Percentiles rank a stretch among this genome's conserved stretches.
These are phyloP conservation scores for Pseudachorutes palmiensis DNA, from an alignment of 1,140 invertebrate genomes.

Conservation along the genomic window DNA sequence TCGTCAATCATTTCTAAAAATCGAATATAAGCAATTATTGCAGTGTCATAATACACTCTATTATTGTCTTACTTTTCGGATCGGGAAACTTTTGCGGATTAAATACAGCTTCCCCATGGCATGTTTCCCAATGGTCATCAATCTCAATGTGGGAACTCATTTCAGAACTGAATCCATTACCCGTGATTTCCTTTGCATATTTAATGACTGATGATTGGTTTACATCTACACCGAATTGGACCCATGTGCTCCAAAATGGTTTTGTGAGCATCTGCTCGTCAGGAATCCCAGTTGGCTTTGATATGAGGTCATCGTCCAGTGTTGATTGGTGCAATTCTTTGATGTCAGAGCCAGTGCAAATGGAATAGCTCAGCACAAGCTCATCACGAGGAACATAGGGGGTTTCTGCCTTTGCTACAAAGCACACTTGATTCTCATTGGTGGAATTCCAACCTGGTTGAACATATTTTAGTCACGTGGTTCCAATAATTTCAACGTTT, in stretches of 20 bases:
- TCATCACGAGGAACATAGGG: constrained; percentile 33
- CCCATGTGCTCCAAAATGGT: constrained; percentile 91
- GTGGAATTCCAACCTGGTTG: background rate
- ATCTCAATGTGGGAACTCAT: constrained; percentile 47
- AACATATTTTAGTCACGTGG: background rate
- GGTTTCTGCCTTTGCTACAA: constrained; percentile 21
- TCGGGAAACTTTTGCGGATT: constrained; percentile 45
- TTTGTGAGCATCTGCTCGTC: constrained; percentile 61
- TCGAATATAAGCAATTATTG: background rate
- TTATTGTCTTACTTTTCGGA: constrained; percentile 39
- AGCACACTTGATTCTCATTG: constrained; percentile 15
- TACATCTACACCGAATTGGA: constrained; percentile 61
- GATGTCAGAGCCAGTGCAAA: constrained; percentile 47
- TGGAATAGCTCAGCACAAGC: constrained; percentile 28
- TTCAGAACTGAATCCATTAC: constrained; percentile 43
- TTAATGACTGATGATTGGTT: constrained; percentile 44
- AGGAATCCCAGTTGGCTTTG: constrained; percentile 55
- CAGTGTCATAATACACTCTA: background rate
- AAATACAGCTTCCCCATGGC: constrained; percentile 43
- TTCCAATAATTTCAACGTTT: background rate
- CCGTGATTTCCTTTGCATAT: constrained; percentile 44
- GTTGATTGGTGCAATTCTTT: constrained; percentile 55
- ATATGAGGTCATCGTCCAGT: constrained; percentile 49
- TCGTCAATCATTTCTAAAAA: constrained; percentile 42
- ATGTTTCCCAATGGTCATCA: constrained; percentile 48